Percentiles rank a stretch among this genome's conserved stretches.
phyloP scores from a whole-genome alignment of 2,888 invertebrate species.

The Magallana nippona region DNA sequence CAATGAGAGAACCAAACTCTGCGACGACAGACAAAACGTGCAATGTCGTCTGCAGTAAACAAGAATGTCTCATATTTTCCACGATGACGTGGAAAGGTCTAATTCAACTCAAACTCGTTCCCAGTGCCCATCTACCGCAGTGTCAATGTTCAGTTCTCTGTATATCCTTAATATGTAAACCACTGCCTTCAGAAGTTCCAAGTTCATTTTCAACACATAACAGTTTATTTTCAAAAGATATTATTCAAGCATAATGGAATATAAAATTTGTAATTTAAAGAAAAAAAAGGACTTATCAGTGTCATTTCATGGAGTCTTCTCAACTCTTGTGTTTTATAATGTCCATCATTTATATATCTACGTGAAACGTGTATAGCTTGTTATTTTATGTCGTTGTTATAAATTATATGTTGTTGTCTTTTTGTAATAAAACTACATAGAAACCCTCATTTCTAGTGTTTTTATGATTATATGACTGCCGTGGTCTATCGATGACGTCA shows the following conservation, averaged over 20 bases:
- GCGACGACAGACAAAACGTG: slow-evolving; percentile 55
- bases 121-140: slow-evolving; percentile 30
- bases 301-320: too few relatives aligned
- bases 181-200: too few relatives aligned
- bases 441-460: background rate
- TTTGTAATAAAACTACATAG: background rate
- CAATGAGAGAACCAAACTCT: slow-evolving; percentile 78
- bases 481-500: background rate
- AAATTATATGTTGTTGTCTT: background rate
- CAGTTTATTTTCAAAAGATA: too few relatives aligned
- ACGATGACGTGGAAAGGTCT: background rate
- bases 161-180: too few relatives aligned
- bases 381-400: slow-evolving; percentile 5
- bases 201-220: too few relatives aligned
- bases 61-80: slow-evolving; percentile 11
- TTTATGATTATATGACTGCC: background rate
- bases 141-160: too few relatives aligned
- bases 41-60: slow-evolving; percentile 51
- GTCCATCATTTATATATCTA: background rate
- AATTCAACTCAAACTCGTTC: slow-evolving; percentile 12
- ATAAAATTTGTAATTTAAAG: too few relatives aligned
- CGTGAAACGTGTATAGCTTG: background rate
- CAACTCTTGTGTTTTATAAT: too few relatives aligned
- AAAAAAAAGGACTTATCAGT: too few relatives aligned
- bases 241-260: too few relatives aligned